Evolutionary conservation across 2,888 invertebrate species (phyloP).

Genomic region (Belgica antarctica): DNA sequence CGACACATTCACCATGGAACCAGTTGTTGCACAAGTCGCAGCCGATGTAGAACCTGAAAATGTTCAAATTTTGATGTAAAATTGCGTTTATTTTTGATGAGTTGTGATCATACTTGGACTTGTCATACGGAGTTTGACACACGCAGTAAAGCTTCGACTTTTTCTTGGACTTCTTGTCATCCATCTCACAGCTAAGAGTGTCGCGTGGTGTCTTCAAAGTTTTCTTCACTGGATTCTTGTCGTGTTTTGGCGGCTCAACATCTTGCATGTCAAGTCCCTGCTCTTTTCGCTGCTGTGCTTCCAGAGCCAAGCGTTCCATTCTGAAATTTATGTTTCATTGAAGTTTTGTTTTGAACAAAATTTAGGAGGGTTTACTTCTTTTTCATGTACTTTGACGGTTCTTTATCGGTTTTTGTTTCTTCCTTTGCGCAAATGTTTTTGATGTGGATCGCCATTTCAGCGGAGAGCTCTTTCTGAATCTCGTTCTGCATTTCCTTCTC

Average conservation of each 20-base stretch:
- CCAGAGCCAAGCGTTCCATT: slow-evolving; percentile 60
- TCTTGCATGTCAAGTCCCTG: slow-evolving; percentile 55
- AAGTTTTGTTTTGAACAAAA: not conserved
- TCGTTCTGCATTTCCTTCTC: slow-evolving; percentile 87
- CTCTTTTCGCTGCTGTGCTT: slow-evolving; percentile 7
- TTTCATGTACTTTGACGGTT: slow-evolving; percentile 41
- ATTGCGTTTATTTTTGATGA: too few relatives aligned
- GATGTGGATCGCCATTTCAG: slow-evolving; percentile 68
- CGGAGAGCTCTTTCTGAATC: slow-evolving; percentile 78
- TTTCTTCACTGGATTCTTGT: slow-evolving; percentile 15
- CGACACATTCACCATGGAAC: slow-evolving; percentile 98
- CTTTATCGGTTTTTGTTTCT: slow-evolving; percentile 51
- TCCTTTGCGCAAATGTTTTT: slow-evolving; percentile 70
- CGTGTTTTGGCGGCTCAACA: slow-evolving; percentile 51
- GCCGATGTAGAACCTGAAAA: slow-evolving; percentile 85
- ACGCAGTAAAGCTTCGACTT: slow-evolving; percentile 86
- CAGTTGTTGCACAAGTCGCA: slow-evolving; percentile 97
- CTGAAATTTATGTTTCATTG: slow-evolving; percentile 52
- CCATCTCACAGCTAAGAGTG: slow-evolving; percentile 60
- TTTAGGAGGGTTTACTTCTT: slow-evolving; percentile 42
- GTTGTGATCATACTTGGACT: slow-evolving; percentile 67
- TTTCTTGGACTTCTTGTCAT: slow-evolving; percentile 52
- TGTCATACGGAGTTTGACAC: slow-evolving; percentile 92
- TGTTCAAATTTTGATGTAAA: too few relatives aligned
- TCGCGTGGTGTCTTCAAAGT: slow-evolving; percentile 56